Conservation (phyloP, 2,888 invertebrate genomes). For the Sarcophaga carnaria region DNA sequence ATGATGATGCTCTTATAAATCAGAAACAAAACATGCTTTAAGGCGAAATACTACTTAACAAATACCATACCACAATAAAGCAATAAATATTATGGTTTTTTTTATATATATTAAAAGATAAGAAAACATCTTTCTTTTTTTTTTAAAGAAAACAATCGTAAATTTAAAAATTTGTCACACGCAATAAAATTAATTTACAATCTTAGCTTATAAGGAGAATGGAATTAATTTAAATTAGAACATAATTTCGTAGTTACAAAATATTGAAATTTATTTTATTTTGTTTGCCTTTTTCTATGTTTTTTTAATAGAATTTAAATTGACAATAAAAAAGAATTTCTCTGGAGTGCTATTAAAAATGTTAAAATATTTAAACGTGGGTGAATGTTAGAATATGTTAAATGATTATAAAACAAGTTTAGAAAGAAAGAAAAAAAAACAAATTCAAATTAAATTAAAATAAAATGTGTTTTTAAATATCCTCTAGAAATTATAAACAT, state of each 20-base stretch:
- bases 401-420: too few species aligned
- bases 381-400: too few species aligned
- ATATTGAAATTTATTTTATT: too few species aligned
- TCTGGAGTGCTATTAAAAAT: background rate
- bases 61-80: too few species aligned
- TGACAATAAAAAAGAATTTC: background rate
- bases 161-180: background rate
- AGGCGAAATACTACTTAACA: too few species aligned
- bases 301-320: background rate
- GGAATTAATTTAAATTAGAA: slow-evolving; percentile 13
- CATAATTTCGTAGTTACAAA: background rate
- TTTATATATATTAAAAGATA: background rate
- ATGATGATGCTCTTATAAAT: too few species aligned
- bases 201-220: background rate
- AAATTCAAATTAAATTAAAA: too few species aligned
- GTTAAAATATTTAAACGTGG: background rate
- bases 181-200: slow-evolving; percentile 12
- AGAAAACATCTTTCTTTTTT: background rate
- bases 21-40: too few species aligned
- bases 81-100: background rate
- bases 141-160: background rate
- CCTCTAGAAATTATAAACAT: too few species aligned
- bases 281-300: background rate
- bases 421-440: too few species aligned
- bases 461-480: too few species aligned